Evolutionary conservation across 2,113 vertebrate genomes (phyloP), one percentile per base, ranked within the genome.

Genomic region (Holacanthus passer): DNA sequence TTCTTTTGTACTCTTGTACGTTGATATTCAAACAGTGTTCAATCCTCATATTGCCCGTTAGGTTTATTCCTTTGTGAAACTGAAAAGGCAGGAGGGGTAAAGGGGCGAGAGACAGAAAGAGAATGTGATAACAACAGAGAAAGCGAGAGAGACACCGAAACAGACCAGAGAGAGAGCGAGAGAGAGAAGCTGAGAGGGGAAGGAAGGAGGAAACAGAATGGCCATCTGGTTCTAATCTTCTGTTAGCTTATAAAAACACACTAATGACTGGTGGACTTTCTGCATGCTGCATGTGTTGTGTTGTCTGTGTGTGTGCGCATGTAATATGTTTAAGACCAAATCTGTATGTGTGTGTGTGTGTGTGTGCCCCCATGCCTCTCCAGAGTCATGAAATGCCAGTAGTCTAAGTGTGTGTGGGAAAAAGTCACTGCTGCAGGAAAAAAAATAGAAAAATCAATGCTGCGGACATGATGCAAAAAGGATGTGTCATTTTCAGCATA

Each of bases 171-270:
- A 68, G 17, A 70, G 19, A 32, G 32, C 17, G 13, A 29, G 62
- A 35, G 73, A 85, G 73, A 83, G 56, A 79, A 45, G 75, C 77
- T 67, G 80, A 85, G 32, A 60, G 72, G 73, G 87, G 84, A 88
- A 92, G 89, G 81, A 87, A 89, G 81, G 84, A 89, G 87, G 87
- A 90, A 91, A 87, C 87, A 60, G 84, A 85, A 74, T 22, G 60
- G 56, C 81, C 91, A 91, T 92, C 88, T 93, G 92, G 73, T 93
- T 91, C 87, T 89, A 87, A 92, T 92, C 88, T 87, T 82, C 81
- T 85, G 71, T 87, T 74, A 70, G 79, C 89, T 88, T 89, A 85
- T 88, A 86, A 93, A 91, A 93, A 87, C 85, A 85, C 71, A 79
- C 79, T 88, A 88, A 92, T 91, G 88, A 88, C 89, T 87, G 78